Evolutionary conservation across 2,888 invertebrate genomes (phyloP).

Genomic region (Tyria jacobaeae): DNA sequence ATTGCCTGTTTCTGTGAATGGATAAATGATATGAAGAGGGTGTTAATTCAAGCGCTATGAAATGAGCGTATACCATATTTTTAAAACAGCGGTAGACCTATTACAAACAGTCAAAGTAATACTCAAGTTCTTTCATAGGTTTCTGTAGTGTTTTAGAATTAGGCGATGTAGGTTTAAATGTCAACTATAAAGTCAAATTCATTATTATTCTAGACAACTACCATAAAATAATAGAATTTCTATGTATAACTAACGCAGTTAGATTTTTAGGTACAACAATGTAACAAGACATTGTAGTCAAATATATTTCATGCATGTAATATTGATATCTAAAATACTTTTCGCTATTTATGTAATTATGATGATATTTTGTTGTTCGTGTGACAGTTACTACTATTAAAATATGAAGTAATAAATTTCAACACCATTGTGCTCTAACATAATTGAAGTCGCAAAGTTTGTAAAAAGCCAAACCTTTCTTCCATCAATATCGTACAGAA

Average conservation of each 20-base stretch:
- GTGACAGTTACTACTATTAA: not conserved
- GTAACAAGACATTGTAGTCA: not conserved
- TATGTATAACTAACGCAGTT: not conserved
- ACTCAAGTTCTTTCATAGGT: not conserved
- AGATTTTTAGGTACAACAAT: not conserved
- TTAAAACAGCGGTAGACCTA: not conserved
- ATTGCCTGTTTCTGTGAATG: not conserved
- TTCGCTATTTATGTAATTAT: conserved; percentile 1
- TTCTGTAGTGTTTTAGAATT: not conserved
- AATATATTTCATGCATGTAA: not conserved
- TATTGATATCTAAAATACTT: conserved; percentile 9
- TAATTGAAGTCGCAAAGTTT: not conserved
- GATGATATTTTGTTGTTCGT: not conserved
- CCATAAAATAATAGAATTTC: not conserved
- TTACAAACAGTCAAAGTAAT: not conserved
- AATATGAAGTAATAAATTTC: not conserved
- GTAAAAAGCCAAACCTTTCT: not conserved
- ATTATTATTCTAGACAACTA: not conserved
- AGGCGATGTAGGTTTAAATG: not conserved
- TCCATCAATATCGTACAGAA: not conserved
- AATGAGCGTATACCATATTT: not conserved
- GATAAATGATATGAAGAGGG: not conserved
- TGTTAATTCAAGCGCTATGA: not conserved
- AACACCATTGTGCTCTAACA: not conserved
- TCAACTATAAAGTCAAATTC: not conserved